Conservation (phyloP, 1,140 invertebrate genomes). For the Drosophila pruinosa region DNA sequence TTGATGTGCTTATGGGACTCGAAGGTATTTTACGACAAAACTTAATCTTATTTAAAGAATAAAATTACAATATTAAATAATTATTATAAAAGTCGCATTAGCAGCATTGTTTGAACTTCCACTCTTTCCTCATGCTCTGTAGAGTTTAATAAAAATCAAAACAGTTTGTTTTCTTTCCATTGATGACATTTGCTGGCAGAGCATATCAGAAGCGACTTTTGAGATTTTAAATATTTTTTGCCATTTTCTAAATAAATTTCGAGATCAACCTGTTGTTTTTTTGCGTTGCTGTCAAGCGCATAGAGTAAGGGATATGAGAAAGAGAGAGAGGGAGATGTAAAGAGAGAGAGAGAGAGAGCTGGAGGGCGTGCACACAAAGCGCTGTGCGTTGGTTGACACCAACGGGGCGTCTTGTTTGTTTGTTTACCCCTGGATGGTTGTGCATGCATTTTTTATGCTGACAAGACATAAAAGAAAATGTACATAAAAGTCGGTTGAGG, state of each 20-base stretch:
- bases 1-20: background rate
- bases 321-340: background rate
- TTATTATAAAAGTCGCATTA: no score
- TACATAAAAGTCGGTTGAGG: constrained; percentile 73
- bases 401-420: constrained; percentile 60
- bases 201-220: background rate
- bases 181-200: background rate
- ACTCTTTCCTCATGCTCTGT: background rate
- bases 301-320: background rate
- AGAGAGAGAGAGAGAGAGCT: background rate
- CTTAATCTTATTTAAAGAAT: background rate
- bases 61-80: no score
- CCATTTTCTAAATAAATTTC: constrained; percentile 45
- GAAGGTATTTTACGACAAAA: no score
- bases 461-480: constrained; percentile 73
- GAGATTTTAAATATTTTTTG: background rate
- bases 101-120: no score
- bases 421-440: constrained; percentile 56
- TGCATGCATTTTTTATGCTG: constrained; percentile 75
- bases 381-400: constrained; percentile 42
- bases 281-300: constrained; percentile 46
- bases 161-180: background rate
- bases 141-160: no score
- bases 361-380: constrained; percentile 31
- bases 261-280: constrained; percentile 64